phyloP scores from a whole-genome alignment of 2,797 vertebrate genomes.

The Eurystomus glaucurus region DNA sequence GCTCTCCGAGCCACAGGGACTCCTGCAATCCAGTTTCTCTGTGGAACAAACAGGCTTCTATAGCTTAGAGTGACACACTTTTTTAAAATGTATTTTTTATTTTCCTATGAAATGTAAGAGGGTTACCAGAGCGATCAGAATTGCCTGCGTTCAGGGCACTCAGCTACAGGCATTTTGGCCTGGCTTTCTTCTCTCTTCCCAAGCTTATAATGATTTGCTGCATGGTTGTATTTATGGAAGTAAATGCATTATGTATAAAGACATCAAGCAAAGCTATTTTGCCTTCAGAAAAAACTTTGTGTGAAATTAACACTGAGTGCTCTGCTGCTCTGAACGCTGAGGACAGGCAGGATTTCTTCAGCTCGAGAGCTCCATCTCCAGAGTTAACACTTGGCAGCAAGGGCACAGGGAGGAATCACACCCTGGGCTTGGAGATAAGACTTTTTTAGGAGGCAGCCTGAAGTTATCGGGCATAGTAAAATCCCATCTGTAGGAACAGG shows the following conservation, averaged over 20 bases:
- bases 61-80: background rate
- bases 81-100: background rate
- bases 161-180: background rate
- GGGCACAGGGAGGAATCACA: background rate
- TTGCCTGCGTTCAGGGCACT: background rate
- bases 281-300: background rate
- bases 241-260: background rate
- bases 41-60: background rate
- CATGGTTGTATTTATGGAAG: background rate
- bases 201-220: background rate
- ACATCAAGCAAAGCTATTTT: background rate
- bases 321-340: background rate
- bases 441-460: background rate
- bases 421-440: background rate
- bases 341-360: background rate
- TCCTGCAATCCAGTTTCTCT: background rate
- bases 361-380: background rate
- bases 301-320: background rate
- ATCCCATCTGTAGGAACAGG: background rate
- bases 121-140: fast-evolving
- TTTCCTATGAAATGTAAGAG: background rate
- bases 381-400: fast-evolving
- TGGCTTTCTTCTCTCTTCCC: background rate
- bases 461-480: background rate
- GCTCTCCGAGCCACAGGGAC: background rate